Conservation (phyloP, 2,888 invertebrate genomes). For the Epirrhoe tristata region DNA sequence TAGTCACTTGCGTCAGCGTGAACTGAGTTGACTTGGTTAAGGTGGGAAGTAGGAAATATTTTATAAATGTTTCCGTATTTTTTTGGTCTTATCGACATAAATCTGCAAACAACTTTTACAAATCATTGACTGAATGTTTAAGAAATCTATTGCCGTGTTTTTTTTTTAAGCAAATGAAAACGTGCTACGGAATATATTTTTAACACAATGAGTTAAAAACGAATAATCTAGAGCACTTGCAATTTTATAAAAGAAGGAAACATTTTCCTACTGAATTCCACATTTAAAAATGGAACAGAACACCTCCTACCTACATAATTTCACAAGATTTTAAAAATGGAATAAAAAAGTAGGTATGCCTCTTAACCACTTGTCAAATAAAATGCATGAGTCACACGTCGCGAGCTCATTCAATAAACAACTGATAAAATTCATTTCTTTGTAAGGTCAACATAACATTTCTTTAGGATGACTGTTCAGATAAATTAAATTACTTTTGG, state of each 20-base stretch:
- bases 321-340: background rate
- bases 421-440: slow-evolving; percentile 59
- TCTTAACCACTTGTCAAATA: slow-evolving; percentile 53
- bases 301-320: background rate
- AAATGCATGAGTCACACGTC: slow-evolving; percentile 57
- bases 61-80: background rate
- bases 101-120: background rate
- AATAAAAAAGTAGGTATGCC: slow-evolving; percentile 9
- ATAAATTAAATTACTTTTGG: slow-evolving; percentile 15
- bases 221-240: too few species aligned
- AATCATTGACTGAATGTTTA: too few species aligned
- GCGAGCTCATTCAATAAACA: slow-evolving; percentile 57
- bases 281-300: background rate
- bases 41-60: slow-evolving; percentile 7
- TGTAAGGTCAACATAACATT: slow-evolving; percentile 50
- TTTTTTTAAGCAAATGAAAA: too few species aligned
- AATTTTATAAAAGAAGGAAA: too few species aligned
- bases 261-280: background rate
- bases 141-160: too few species aligned
- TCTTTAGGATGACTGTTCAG: slow-evolving; percentile 38
- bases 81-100: background rate
- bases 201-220: too few species aligned
- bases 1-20: slow-evolving; percentile 31
- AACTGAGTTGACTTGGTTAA: slow-evolving; percentile 21
- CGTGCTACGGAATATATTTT: too few species aligned